Percentiles rank a stretch among this genome's conserved stretches.
These are phyloP conservation scores for Garra rufa DNA, from an alignment of 2,113 vertebrate genomes.

Conservation along the genomic window DNA sequence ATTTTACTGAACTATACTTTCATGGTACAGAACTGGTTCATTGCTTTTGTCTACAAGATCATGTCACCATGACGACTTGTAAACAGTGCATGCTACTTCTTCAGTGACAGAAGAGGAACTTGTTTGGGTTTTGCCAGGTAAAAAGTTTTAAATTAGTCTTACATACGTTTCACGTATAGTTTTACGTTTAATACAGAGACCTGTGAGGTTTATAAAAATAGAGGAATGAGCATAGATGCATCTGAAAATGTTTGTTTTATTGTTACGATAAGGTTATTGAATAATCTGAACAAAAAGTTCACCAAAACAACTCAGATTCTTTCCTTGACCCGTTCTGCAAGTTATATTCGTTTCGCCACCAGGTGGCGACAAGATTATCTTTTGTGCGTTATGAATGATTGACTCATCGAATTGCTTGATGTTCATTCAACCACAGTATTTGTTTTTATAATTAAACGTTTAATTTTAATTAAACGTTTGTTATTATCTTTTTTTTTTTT, in stretches of 20 bases:
- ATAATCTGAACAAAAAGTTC: not conserved
- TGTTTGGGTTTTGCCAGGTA: not conserved
- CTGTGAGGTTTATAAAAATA: not conserved
- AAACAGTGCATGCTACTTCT: not conserved
- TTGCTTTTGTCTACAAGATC: not conserved
- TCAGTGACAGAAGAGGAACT: not conserved
- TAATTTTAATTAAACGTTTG: too few species aligned
- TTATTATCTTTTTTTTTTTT: too few species aligned
- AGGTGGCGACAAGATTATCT: not conserved
- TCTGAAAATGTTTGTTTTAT: not conserved
- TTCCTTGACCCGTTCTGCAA: not conserved
- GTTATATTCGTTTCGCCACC: not conserved
- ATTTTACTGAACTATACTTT: not conserved
- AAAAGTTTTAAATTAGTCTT: not conserved
- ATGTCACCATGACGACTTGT: conserved; percentile 29
- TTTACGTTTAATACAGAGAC: not conserved
- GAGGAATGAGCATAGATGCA: not conserved
- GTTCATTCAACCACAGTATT: not conserved
- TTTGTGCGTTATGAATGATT: not conserved
- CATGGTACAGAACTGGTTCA: not conserved
- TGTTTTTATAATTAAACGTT: not conserved
- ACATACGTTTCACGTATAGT: not conserved
- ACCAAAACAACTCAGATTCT: not conserved
- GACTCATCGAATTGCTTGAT: not conserved
- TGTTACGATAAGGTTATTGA: not conserved